Conservation (phyloP, 2,113 vertebrate species). For the Nansenia antarctica region DNA sequence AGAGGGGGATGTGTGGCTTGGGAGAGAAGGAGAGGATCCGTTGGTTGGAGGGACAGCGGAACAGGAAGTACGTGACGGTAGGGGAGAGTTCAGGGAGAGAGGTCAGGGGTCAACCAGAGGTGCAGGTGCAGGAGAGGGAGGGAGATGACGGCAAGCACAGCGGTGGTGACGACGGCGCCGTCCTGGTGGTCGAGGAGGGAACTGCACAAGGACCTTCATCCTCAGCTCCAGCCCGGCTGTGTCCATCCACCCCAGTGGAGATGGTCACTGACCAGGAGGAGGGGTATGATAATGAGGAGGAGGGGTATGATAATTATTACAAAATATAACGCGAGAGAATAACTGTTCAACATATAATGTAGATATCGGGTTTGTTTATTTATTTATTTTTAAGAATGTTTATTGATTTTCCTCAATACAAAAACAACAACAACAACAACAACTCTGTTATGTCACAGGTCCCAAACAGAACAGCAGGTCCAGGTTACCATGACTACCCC, state of each 20-base stretch:
- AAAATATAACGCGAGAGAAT: too few relatives aligned
- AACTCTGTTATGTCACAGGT: too few relatives aligned
- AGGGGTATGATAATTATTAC: constrained; percentile 6
- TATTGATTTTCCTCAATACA: too few relatives aligned
- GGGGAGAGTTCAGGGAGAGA: too few relatives aligned
- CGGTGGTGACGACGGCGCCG: background rate
- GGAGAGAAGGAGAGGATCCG: constrained; percentile 5
- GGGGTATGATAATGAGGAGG: background rate
- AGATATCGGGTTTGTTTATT: too few relatives aligned
- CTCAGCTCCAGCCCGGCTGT: background rate
- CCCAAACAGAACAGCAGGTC: background rate
- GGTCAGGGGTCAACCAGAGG: background rate
- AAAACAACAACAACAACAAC: too few relatives aligned
- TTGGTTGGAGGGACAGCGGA: background rate
- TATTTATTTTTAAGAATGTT: too few relatives aligned
- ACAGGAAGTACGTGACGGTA: background rate
- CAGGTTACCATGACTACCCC: too few relatives aligned
- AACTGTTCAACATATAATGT: too few relatives aligned
- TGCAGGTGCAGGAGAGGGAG: background rate
- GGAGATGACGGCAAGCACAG: background rate
- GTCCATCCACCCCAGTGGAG: background rate
- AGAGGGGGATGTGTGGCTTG: constrained; percentile 15
- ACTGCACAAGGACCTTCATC: background rate
- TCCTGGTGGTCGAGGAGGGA: constrained; percentile 7
- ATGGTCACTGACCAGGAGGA: background rate